Percentiles rank a stretch among this genome's conserved stretches.
phyloP scores from a whole-genome alignment of 2,797 vertebrate genomes.

The Argyrosomus regius region DNA sequence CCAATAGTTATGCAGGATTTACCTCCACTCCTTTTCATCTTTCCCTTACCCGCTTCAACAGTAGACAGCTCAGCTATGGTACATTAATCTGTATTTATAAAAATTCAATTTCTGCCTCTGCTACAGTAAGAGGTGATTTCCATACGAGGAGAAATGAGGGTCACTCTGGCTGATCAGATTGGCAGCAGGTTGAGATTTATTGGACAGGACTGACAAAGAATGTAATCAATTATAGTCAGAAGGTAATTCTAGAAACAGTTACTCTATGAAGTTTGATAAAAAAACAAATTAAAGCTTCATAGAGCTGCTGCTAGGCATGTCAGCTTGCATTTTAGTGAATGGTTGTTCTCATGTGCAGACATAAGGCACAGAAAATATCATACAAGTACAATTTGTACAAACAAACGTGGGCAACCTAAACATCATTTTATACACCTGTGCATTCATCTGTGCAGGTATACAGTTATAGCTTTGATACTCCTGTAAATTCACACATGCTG shows the following conservation, averaged over 20 bases:
- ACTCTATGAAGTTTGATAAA: neutral
- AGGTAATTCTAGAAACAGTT: conserved; percentile 20
- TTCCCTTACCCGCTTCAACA: conserved; percentile 31
- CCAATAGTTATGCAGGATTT: conserved; percentile 60
- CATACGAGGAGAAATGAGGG: conserved; percentile 16
- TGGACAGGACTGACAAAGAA: conserved; percentile 9
- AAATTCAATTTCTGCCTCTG: conserved; percentile 50
- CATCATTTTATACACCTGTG: neutral
- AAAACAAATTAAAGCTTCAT: conserved; percentile 14
- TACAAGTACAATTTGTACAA: neutral
- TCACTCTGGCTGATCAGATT: conserved; percentile 16
- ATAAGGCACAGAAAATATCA: neutral
- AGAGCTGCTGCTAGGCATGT: conserved; percentile 32
- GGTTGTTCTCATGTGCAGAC: neutral
- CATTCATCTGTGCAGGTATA: neutral
- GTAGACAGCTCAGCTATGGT: conserved; percentile 43
- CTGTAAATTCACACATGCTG: neutral
- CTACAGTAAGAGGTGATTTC: conserved; percentile 37
- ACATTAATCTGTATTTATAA: conserved; percentile 52
- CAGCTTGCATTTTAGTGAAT: neutral
- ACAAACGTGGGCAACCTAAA: neutral
- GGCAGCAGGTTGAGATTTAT: neutral
- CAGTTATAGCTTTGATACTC: conserved; percentile 12
- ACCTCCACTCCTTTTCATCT: conserved; percentile 59
- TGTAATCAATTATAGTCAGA: conserved; percentile 10